These are phyloP conservation scores for Drosophila silvestris DNA, from an alignment of 2,888 invertebrate genomes.

Conservation along the genomic window DNA sequence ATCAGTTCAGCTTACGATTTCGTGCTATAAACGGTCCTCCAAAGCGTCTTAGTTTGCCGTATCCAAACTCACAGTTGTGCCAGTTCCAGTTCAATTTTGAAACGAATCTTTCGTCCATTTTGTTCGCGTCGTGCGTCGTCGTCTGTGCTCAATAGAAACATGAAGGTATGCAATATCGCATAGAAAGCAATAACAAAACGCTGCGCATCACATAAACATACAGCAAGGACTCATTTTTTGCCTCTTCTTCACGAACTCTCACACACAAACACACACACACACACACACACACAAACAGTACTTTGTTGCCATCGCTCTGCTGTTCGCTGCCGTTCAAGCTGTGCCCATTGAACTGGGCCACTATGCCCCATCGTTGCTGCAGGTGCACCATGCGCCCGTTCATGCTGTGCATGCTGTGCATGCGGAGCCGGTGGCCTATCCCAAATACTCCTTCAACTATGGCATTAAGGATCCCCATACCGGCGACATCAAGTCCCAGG, in stretches of 20 bases:
- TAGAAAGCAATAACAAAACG: slow-evolving; percentile 6
- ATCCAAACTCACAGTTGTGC: slow-evolving; percentile 39
- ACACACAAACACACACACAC: slow-evolving; percentile 25
- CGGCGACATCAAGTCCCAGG: slow-evolving; percentile 90
- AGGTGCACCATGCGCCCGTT: slow-evolving; percentile 80
- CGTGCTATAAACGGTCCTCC: slow-evolving; percentile 83
- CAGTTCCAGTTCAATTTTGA: slow-evolving; percentile 45
- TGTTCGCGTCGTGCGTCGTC: slow-evolving; percentile 63
- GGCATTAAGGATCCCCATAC: slow-evolving; percentile 90
- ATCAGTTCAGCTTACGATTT: slow-evolving; percentile 85
- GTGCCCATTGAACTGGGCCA: slow-evolving; percentile 85
- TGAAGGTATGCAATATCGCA: slow-evolving; percentile 64
- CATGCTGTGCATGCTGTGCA: slow-evolving; percentile 80
- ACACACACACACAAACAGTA: slow-evolving; percentile 72
- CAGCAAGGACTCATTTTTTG: slow-evolving; percentile 51
- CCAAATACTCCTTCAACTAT: slow-evolving; percentile 90
- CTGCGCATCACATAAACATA: slow-evolving; percentile 4
- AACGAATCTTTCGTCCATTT: slow-evolving; percentile 64
- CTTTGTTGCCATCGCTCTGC: slow-evolving; percentile 83
- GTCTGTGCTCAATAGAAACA: slow-evolving; percentile 60
- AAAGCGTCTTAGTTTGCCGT: slow-evolving; percentile 53
- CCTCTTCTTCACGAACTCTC: slow-evolving; percentile 33
- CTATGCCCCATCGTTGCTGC: slow-evolving; percentile 76
- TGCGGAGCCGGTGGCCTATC: slow-evolving; percentile 86
- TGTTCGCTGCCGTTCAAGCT: slow-evolving; percentile 83